phyloP scores from a whole-genome alignment of 2,113 vertebrate species.

The Meleagris gallopavo region DNA sequence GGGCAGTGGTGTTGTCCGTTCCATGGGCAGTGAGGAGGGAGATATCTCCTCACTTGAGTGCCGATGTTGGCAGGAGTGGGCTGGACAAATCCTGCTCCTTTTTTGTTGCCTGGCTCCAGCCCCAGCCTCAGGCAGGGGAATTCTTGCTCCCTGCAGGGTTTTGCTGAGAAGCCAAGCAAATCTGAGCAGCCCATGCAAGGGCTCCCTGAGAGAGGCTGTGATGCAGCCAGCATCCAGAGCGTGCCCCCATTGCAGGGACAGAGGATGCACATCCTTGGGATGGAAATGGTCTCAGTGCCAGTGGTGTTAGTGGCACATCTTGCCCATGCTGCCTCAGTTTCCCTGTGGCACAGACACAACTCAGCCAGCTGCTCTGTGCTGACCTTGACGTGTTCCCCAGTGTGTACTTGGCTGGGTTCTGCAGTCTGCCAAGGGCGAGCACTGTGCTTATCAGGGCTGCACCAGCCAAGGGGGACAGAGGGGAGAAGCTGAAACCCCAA shows the following conservation, averaged over 20 bases:
- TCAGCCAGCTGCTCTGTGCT: rapidly evolving
- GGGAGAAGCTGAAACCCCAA: background rate
- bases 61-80: rapidly evolving
- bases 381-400: background rate
- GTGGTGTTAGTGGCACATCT: rapidly evolving
- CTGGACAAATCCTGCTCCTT: background rate
- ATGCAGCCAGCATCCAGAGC: too few relatives aligned
- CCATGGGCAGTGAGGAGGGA: background rate
- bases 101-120: background rate
- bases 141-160: background rate
- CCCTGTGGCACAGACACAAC: rapidly evolving
- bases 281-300: background rate
- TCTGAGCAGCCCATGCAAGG: background rate
- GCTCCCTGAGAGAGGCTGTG: background rate
- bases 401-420: background rate
- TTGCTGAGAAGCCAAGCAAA: background rate
- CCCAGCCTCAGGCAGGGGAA: background rate
- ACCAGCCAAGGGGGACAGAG: background rate
- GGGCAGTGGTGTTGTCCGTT: background rate
- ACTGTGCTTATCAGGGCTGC: background rate
- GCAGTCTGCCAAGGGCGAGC: background rate
- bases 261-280: too few relatives aligned
- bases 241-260: too few relatives aligned
- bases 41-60: rapidly evolving
- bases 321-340: background rate